Base-by-base conservation (phyloP, 2,797 vertebrate species). In the Discoglossus pictus region DNA sequence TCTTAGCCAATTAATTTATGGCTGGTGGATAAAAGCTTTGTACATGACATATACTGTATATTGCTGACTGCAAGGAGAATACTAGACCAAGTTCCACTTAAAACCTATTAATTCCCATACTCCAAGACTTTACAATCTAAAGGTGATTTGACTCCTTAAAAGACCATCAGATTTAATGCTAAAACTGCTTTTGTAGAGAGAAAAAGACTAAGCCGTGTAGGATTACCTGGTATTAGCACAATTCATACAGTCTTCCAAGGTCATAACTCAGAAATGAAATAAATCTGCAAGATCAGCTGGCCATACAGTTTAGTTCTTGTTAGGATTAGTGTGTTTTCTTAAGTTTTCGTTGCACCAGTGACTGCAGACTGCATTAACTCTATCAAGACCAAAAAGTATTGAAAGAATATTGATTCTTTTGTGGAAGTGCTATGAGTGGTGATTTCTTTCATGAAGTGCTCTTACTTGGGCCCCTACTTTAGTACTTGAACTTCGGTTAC, bases 241-340 rank as follows among this genome's bases (percentile, higher is more conserved):
- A 55, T 56, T 50, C 4, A 4, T 31, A n/a, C n/a, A 43, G 20
- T 43, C 2, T 50, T 52, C 58, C 54, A 67, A 67, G 65, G 65
- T 67, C 65, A 67, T 50, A 13, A 36, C 38, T 43, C 31, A 40
- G 53, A 39, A 56, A 17, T 50, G 35, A 58, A 56, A 58, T 66
- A 65, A 31, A 31, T 17, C 20, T 38, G 52, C 34, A 31, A 17
- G 39, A 34, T 59, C 54, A 21, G 42, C 52, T 40, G 50, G 15
- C 9, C 3, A 1, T 34, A 9, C 18, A 25, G 5, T 31, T 4
- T 8, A 4, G 27, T 31, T 31, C 27, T 31, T 4, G 51, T 16
- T 53, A 3, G 7, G 6, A 16, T 7, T 9, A 23, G 4, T 13
- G 6, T 21, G 15, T 31, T 31, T 31, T 31, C 8, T 31, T 31